These are phyloP conservation scores for Carterocephalus palaemon DNA, from an alignment of 2,888 invertebrate species.

Conservation along the genomic window DNA sequence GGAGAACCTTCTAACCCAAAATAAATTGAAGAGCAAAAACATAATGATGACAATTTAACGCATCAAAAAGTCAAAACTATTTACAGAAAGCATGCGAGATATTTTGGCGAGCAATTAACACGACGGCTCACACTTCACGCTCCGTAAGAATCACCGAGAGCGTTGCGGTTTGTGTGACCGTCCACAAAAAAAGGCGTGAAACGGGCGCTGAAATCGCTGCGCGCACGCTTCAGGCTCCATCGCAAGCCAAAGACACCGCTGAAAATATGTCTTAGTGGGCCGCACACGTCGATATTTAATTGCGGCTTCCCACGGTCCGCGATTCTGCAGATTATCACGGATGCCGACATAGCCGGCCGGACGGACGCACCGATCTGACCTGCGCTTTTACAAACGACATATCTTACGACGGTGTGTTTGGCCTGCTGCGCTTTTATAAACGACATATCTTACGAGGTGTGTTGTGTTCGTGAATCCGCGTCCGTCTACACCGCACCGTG, in stretches of 20 bases:
- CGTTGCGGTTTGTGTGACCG: constrained; percentile 34
- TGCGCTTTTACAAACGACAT: too few species aligned
- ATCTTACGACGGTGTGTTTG: too few species aligned
- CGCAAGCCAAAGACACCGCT: constrained; percentile 65
- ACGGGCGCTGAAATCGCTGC: constrained; percentile 62
- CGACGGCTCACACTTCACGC: constrained; percentile 65
- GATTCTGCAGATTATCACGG: too few species aligned
- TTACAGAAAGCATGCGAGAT: constrained; percentile 34
- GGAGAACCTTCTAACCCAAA: too few species aligned
- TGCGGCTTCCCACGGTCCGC: too few species aligned
- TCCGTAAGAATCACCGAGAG: constrained; percentile 55
- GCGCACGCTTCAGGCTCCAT: constrained; percentile 68
- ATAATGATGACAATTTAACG: not conserved
- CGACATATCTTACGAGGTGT: too few species aligned
- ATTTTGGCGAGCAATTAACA: constrained; percentile 56
- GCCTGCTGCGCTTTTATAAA: too few species aligned
- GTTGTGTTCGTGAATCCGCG: too few species aligned
- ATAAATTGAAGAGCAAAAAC: not conserved
- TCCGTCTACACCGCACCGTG: too few species aligned
- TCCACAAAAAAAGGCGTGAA: constrained; percentile 70
- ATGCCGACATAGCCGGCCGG: too few species aligned
- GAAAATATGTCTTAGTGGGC: constrained; percentile 63
- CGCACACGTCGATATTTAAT: constrained; percentile 57
- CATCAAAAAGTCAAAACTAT: not conserved
- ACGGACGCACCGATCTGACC: too few species aligned